A percentile compares a stretch with the other conserved stretches of the same genome.
Conservation (phyloP, 2,888 invertebrate species). For the Morpho deidamia region DNA sequence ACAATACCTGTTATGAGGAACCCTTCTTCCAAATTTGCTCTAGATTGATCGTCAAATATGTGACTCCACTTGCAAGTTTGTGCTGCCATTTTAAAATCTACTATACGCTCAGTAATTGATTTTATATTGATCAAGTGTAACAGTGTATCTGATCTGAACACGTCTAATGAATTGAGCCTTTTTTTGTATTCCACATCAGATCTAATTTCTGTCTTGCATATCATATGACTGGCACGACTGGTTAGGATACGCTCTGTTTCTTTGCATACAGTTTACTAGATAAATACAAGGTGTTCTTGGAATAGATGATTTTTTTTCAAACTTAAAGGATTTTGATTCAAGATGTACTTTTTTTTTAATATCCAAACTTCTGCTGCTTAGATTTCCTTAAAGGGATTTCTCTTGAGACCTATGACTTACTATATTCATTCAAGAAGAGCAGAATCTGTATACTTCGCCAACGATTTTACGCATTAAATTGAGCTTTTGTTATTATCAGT, state of each 20-base stretch:
- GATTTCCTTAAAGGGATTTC: no score
- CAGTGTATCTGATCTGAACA: constrained; percentile 9
- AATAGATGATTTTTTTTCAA: constrained; percentile 14
- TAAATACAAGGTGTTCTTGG: constrained; percentile 20
- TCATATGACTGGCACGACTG: constrained; percentile 31
- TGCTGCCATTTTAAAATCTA: constrained; percentile 5
- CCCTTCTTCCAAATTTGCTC: constrained; percentile 33
- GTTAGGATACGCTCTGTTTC: constrained; percentile 48
- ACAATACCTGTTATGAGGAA: constrained; percentile 39
- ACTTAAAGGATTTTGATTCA: no score
- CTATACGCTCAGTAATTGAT: not conserved
- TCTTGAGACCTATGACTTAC: no score
- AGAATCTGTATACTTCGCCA: no score
- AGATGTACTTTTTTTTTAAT: no score
- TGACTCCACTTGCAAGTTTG: constrained; percentile 40
- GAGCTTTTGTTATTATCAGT: no score
- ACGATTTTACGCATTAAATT: no score
- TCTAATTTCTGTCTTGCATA: constrained; percentile 36
- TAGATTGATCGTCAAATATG: constrained; percentile 39
- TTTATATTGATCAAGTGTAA: constrained; percentile 9
- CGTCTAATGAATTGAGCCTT: constrained; percentile 17
- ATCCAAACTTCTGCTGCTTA: no score
- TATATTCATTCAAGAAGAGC: no score
- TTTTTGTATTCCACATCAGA: constrained; percentile 15
- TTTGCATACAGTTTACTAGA: constrained; percentile 28